Evolutionary conservation across 2,888 invertebrate species (phyloP).

Genomic region (Mesoligia furuncula): DNA sequence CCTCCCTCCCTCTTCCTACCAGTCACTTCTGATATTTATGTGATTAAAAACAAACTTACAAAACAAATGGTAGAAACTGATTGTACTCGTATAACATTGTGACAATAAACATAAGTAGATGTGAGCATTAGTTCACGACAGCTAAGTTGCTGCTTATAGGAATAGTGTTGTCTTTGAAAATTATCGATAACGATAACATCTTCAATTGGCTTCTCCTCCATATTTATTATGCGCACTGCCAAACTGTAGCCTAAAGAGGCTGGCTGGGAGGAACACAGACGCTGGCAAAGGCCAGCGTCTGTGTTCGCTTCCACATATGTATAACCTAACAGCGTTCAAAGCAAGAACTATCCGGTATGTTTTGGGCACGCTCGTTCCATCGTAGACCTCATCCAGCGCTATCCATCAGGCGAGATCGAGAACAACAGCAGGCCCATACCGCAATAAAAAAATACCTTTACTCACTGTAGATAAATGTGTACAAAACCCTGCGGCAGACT

Average conservation of each 20-base stretch:
- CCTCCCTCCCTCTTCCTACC: too few relatives aligned
- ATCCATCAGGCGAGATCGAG: background rate
- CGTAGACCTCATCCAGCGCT: background rate
- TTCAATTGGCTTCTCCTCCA: background rate
- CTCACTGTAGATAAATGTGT: background rate
- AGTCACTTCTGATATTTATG: too few relatives aligned
- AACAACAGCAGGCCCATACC: background rate
- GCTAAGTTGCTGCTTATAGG: slow-evolving; percentile 46
- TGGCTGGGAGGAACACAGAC: too few relatives aligned
- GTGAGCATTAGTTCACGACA: slow-evolving; percentile 38
- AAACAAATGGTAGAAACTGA: slow-evolving; percentile 10
- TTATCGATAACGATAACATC: slow-evolving; percentile 37
- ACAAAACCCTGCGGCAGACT: background rate
- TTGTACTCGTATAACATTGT: slow-evolving; percentile 26
- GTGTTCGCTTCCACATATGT: background rate
- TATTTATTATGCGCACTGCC: background rate
- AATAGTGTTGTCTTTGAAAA: slow-evolving; percentile 47
- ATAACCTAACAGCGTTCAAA: background rate
- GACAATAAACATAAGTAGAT: slow-evolving; percentile 34
- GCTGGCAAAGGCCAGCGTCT: too few relatives aligned
- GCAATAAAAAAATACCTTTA: background rate
- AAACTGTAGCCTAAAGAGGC: too few relatives aligned
- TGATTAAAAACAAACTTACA: background rate
- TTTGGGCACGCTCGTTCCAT: background rate
- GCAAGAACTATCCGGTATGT: background rate